Percentiles rank a stretch among this genome's conserved stretches.
Conservation (phyloP, 2,888 invertebrate genomes). For the Carpatolechia fugitivella region DNA sequence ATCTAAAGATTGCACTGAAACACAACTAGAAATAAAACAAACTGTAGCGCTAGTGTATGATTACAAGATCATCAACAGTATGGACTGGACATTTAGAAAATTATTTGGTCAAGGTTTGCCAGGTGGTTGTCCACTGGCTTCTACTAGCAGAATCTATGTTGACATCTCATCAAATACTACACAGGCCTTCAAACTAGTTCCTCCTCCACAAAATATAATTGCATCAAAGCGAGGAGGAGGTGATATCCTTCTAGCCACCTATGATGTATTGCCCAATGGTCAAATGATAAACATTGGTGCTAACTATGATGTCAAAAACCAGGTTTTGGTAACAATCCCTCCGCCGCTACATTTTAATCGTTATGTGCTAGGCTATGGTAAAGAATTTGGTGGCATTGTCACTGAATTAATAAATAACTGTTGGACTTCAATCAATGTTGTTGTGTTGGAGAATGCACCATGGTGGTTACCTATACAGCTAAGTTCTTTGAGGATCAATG, state of each 20-base stretch:
- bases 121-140: constrained; percentile 90
- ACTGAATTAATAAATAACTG: constrained; percentile 91
- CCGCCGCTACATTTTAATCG: constrained; percentile 88
- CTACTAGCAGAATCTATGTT: constrained; percentile 88
- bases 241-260: constrained; percentile 83
- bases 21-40: constrained; percentile 89
- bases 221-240: constrained; percentile 84
- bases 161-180: constrained; percentile 84
- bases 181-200: constrained; percentile 81
- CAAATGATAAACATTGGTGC: constrained; percentile 85
- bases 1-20: constrained; percentile 76
- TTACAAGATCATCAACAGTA: constrained; percentile 81
- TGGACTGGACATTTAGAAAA: constrained; percentile 92
- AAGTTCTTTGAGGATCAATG: constrained; percentile 89
- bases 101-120: constrained; percentile 92
- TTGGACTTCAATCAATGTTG: constrained; percentile 85
- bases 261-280: constrained; percentile 79
- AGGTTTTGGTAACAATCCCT: constrained; percentile 72
- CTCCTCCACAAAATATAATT: constrained; percentile 79
- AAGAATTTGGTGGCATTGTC: constrained; percentile 93
- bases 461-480: constrained; percentile 95
- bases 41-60: constrained; percentile 94
- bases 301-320: constrained; percentile 67
- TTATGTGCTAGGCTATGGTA: constrained; percentile 93
- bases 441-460: constrained; percentile 93